Base-by-base conservation (phyloP, 1,140 invertebrate genomes). In the Atta texana region DNA sequence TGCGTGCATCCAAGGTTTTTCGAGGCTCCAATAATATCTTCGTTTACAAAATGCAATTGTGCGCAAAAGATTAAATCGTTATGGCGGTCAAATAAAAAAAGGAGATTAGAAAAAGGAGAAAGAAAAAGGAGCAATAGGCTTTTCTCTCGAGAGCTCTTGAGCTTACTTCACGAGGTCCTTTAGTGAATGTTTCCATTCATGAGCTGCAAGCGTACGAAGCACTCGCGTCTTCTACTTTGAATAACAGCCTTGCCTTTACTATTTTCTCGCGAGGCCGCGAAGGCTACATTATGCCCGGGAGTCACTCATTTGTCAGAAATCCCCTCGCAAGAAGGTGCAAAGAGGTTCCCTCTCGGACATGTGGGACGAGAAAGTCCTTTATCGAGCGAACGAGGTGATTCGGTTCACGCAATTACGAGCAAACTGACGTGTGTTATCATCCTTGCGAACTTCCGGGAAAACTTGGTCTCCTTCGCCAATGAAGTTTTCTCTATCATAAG, bases 181-280 rank as follows among this genome's bases (percentile, higher is more conserved):
- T 85, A 87, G 63, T 86, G 85, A 44, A 49, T 85, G 78, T 88
- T 89, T 89, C 71, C 88, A 90, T 91, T 88, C 88, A 89, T 87
- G 84, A 89, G 84, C 55, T 71, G 84, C 84, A 57, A 14, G n/a
- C 72, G 49, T 44, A 53, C 72, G 51, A 63, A 85, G 71, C 71
- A 74, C 51, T 61, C 76, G 61, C 44, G 3, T 8, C 24, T 59
- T 39, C 88, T 92, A 91, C 91, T 91, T 91, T 91, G 87, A 90
- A 90, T 90, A 90, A 92, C 81, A 76, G 66, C 14, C 61, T 21
- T 10, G 8, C 28, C 72, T 78, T 28, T 68, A 63, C 68, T 77
- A 87, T 72, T 89, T 89, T 87, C 49, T 64, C 61, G 49, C 24
- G 81, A 31, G 61, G 12, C 51, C 16, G 39, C 21, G 39, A 44